Conservation (phyloP, 2,113 vertebrate genomes). For the Upupa epops region DNA sequence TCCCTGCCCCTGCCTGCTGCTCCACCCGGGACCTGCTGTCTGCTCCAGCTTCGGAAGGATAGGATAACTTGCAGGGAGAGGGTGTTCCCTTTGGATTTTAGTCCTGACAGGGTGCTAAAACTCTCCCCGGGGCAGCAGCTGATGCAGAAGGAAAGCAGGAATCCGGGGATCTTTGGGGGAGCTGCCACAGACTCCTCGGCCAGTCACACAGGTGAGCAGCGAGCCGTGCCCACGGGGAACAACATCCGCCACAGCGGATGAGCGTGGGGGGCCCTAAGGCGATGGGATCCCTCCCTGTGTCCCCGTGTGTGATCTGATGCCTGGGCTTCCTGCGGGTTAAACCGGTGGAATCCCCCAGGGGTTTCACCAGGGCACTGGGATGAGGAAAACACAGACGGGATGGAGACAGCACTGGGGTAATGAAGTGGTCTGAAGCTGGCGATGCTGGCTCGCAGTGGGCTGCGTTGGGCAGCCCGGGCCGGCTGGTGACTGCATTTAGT, state of each 20-base stretch:
- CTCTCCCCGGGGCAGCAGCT: neutral
- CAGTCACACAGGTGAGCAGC: neutral
- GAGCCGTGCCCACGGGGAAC: too few relatives aligned
- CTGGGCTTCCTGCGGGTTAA: neutral
- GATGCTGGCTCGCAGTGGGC: neutral
- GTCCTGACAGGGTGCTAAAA: neutral
- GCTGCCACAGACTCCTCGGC: neutral
- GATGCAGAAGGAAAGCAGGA: neutral
- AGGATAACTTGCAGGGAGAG: neutral
- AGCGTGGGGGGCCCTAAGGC: neutral
- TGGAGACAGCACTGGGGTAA: neutral
- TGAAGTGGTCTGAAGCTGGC: constrained; percentile 1
- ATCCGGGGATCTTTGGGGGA: neutral
- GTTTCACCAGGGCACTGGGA: neutral
- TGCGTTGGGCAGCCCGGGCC: neutral
- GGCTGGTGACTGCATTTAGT: neutral
- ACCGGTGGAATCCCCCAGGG: neutral
- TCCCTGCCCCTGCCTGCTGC: neutral
- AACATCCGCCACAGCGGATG: too few relatives aligned
- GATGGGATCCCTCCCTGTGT: neutral
- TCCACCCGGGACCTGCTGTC: neutral
- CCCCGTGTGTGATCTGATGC: neutral
- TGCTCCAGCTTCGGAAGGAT: neutral
- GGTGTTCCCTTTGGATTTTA: neutral
- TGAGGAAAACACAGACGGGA: neutral